These are phyloP conservation scores for Bostrychus sinensis DNA, from an alignment of 2,113 vertebrate species.

Conservation along the genomic window DNA sequence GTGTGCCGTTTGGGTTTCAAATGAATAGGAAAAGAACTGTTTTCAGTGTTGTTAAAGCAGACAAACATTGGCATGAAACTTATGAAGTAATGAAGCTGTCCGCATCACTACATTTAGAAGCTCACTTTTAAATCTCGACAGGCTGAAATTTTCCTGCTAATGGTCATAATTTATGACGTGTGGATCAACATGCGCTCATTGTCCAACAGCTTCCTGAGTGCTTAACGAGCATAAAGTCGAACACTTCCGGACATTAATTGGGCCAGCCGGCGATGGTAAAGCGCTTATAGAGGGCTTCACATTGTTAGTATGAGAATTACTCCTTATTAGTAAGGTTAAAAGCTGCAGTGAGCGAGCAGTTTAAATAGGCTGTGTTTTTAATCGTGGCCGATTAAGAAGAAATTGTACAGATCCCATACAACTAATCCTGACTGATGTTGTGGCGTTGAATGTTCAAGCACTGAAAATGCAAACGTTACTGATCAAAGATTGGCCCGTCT, in stretches of 20 bases:
- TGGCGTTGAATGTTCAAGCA: slow-evolving; percentile 28
- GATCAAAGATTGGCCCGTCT: slow-evolving; percentile 28
- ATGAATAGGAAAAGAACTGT: slow-evolving; percentile 50
- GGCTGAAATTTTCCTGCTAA: slow-evolving; percentile 68
- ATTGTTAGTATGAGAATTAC: slow-evolving; percentile 72
- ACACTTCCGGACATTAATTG: slow-evolving; percentile 80
- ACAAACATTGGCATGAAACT: slow-evolving; percentile 53
- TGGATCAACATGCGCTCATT: slow-evolving; percentile 76
- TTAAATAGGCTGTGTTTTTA: slow-evolving; percentile 63
- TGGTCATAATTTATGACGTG: slow-evolving; percentile 80
- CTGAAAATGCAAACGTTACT: slow-evolving; percentile 5
- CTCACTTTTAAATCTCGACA: slow-evolving; percentile 70
- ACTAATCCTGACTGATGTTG: slow-evolving; percentile 62
- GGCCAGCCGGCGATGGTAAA: slow-evolving; percentile 68
- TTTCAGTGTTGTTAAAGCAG: slow-evolving; percentile 55
- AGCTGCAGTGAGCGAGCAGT: slow-evolving; percentile 45
- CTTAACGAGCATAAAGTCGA: slow-evolving; percentile 78
- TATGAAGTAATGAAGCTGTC: slow-evolving; percentile 70
- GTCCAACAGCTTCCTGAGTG: slow-evolving; percentile 77
- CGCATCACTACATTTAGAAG: slow-evolving; percentile 74
- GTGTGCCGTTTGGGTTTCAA: slow-evolving; percentile 49
- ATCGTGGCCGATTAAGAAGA: slow-evolving; percentile 65
- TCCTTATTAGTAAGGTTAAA: slow-evolving; percentile 72
- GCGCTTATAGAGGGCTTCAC: slow-evolving; percentile 73
- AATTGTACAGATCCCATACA: slow-evolving; percentile 55